Conservation (phyloP, 2,113 vertebrate genomes). For the Brachyhypopomus gauderio region DNA sequence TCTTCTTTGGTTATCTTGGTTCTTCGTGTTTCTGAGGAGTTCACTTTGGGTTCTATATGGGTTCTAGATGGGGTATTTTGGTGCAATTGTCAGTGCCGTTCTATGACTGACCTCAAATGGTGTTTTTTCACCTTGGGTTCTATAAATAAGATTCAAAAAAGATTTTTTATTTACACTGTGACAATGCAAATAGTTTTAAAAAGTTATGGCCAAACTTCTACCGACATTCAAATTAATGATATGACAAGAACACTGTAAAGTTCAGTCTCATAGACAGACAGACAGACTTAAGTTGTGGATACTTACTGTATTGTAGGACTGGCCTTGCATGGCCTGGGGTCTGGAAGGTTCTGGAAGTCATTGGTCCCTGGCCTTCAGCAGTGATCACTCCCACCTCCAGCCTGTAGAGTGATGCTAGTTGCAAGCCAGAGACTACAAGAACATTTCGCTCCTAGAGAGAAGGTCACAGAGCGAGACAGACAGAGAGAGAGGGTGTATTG, state of each 20-base stretch:
- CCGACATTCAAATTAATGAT: no score
- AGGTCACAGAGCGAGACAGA: slow-evolving; percentile 4
- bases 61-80: slow-evolving; percentile 38
- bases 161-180: no score
- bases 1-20: slow-evolving; percentile 54
- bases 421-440: slow-evolving; percentile 65
- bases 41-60: slow-evolving; percentile 46
- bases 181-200: neutral
- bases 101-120: slow-evolving; percentile 52
- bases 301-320: slow-evolving; percentile 60
- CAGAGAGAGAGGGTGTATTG: neutral
- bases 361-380: slow-evolving; percentile 63
- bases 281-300: neutral
- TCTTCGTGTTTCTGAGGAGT: slow-evolving; percentile 43
- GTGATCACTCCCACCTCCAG: slow-evolving; percentile 67
- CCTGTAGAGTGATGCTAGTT: slow-evolving; percentile 63
- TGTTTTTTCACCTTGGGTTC: slow-evolving; percentile 62
- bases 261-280: neutral
- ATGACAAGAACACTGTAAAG: no score
- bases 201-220: neutral
- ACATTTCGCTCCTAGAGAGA: slow-evolving; percentile 57
- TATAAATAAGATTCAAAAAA: slow-evolving; percentile 30
- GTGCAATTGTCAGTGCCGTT: slow-evolving; percentile 58
- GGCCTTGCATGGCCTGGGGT: slow-evolving; percentile 61
- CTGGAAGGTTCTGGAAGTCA: slow-evolving; percentile 64